Conservation (phyloP, 2,113 vertebrate species). For the Sphyrna mokarran region DNA sequence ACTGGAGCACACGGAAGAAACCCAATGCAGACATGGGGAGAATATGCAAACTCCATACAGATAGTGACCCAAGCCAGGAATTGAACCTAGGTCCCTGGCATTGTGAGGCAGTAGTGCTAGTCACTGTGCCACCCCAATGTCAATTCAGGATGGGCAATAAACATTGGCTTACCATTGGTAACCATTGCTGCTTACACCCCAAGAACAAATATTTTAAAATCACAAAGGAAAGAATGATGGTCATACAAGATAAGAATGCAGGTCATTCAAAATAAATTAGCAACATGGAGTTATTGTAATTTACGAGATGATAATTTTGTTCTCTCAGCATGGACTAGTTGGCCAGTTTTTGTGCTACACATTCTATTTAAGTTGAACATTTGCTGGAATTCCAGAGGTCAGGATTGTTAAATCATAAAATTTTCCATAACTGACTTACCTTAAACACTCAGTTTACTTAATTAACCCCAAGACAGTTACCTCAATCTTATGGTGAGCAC, state of each 20-base stretch:
- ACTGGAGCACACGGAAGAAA: too few relatives aligned
- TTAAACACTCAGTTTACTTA: background rate
- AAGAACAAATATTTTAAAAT: too few relatives aligned
- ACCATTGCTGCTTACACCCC: too few relatives aligned
- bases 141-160: too few relatives aligned
- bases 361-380: background rate
- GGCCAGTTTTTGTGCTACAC: background rate
- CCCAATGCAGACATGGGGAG: too few relatives aligned
- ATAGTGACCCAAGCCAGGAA: too few relatives aligned
- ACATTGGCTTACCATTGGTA: too few relatives aligned
- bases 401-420: background rate
- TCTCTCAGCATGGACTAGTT: background rate
- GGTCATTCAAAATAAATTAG: background rate
- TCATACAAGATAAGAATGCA: background rate
- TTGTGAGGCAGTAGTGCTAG: too few relatives aligned
- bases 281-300: background rate
- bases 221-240: background rate
- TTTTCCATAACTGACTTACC: background rate
- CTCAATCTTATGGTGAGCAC: background rate
- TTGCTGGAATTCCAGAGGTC: background rate
- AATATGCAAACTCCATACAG: too few relatives aligned
- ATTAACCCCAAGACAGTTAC: background rate
- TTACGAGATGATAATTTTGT: background rate
- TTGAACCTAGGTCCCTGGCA: too few relatives aligned
- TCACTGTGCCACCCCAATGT: too few relatives aligned